Conservation (phyloP, 2,888 invertebrate species). For the Epinotia ramella region DNA sequence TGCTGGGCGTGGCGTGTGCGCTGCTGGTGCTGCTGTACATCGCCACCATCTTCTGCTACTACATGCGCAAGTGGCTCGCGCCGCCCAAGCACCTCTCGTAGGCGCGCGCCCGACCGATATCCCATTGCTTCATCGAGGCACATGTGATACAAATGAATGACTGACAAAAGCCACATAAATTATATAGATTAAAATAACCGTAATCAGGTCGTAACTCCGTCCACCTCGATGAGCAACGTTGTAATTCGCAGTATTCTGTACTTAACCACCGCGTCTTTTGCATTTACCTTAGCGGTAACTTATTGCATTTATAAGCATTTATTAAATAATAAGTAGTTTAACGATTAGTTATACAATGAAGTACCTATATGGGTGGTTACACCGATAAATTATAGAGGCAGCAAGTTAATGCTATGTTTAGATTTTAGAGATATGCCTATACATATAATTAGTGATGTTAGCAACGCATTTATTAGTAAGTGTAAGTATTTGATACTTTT, state of each 20-base stretch:
- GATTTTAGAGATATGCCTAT: slow-evolving; percentile 51
- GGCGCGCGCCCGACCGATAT: slow-evolving; percentile 50
- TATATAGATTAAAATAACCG: slow-evolving; percentile 47
- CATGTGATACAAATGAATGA: slow-evolving; percentile 80
- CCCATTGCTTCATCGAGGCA: slow-evolving; percentile 58
- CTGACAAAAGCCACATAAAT: slow-evolving; percentile 64
- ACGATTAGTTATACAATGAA: slow-evolving; percentile 41
- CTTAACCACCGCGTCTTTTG: slow-evolving; percentile 79
- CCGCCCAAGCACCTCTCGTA: slow-evolving; percentile 92
- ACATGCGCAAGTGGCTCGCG: slow-evolving; percentile 96
- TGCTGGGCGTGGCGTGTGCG: slow-evolving; percentile 95
- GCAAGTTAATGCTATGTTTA: slow-evolving; percentile 34
- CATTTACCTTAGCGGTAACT: slow-evolving; percentile 75
- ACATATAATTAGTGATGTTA: slow-evolving; percentile 58
- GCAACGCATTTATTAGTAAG: slow-evolving; percentile 70
- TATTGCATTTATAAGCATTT: slow-evolving; percentile 74
- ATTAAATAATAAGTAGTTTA: slow-evolving; percentile 46
- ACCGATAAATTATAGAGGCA: slow-evolving; percentile 44
- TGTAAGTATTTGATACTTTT: slow-evolving; percentile 52
- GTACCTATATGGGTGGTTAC: slow-evolving; percentile 45
- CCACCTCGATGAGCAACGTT: slow-evolving; percentile 53
- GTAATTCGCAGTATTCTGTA: slow-evolving; percentile 44
- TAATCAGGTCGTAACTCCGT: slow-evolving; percentile 55
- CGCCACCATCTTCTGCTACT: slow-evolving; percentile 96
- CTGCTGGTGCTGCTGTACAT: slow-evolving; percentile 95